Evolutionary conservation across 2,113 vertebrate genomes (phyloP), one percentile per base, ranked within the genome.

Genomic region (Platichthys flesus): DNA sequence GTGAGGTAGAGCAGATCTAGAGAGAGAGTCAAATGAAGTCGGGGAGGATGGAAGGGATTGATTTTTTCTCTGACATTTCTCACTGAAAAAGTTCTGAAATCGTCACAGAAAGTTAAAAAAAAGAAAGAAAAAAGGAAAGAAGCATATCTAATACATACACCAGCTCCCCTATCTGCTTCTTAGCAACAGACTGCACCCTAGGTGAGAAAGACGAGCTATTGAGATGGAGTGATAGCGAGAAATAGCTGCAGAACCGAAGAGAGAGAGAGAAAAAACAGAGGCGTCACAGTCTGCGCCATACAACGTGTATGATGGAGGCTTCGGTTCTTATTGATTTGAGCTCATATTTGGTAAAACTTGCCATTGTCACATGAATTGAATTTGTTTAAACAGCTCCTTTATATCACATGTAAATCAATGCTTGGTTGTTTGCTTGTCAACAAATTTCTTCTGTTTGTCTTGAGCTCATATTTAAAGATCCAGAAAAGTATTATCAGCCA

Each of bases 141-240:
- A 90, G 86, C 76, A 89, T 73, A 90, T 89, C 86, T 93, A 88
- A 72, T 85, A 81, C 78, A 89, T 64, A 74, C 67, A 71, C 69
- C 26, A 47, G 64, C 85, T 84, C 74, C 80, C 26, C 78, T 88
- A 75, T 79, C 71, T 20, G 91, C 93, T 91, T 92, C 93, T 91
- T 94, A 95, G 93, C 93, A 95, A 94, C 94, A 92, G 85, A 83
- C 92, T 85, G 88, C 74, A 82, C 40, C 26, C 76, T 56, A 86
- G 93, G 93, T 74, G 51, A 90, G 83, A 87, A 83, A 13, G 28
- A 84, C 23, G 60, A 74, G 68, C 54, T 20, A 0, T 65, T 69
- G 81, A 73, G 74, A 86, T 68, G 71, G 78, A 78, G 57, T 60
- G 88, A 86, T 80, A 66, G 78, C 69, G 66, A 74, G 74, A 74